Conservation (phyloP, 2,888 invertebrate species). For the Synanthedon formicaeformis region DNA sequence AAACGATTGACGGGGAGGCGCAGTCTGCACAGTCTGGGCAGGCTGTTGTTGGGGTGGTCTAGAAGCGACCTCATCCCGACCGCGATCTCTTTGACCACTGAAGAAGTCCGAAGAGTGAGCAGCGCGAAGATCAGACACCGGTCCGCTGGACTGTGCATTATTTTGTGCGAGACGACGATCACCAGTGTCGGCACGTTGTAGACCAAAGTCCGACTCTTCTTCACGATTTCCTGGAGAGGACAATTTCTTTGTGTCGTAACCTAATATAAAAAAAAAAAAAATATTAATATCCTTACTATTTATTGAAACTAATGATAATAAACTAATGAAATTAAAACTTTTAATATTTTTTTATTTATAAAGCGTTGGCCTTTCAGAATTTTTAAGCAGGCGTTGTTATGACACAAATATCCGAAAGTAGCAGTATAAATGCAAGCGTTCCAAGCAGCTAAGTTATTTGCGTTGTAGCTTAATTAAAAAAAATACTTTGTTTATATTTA, state of each 20-base stretch:
- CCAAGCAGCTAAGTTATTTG: conserved; percentile 25
- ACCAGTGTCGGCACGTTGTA: conserved; percentile 79
- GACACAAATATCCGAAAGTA: conserved; percentile 4
- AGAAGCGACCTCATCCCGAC: conserved; percentile 43
- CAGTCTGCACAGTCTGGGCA: conserved; percentile 14
- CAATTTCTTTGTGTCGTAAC: conserved; percentile 75
- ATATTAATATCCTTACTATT: not conserved
- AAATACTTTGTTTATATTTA: too few species aligned
- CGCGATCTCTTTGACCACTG: conserved; percentile 65
- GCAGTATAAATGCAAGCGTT: conserved; percentile 22
- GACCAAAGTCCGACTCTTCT: conserved; percentile 78
- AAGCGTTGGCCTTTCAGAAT: too few species aligned
- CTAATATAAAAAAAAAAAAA: conserved; percentile 25
- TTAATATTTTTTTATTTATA: too few species aligned
- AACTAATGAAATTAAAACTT: too few species aligned
- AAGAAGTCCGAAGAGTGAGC: conserved; percentile 84
- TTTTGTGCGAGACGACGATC: conserved; percentile 59
- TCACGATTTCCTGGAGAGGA: conserved; percentile 63
- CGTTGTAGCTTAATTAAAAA: conserved; percentile 3
- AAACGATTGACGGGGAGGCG: conserved; percentile 35
- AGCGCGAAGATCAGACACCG: conserved; percentile 74
- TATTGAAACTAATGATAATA: not conserved
- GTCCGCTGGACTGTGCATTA: conserved; percentile 29
- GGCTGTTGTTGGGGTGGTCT: conserved; percentile 7
- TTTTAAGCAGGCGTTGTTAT: too few species aligned